Conservation (phyloP, 1,140 invertebrate species). For the Portunus trituberculatus region DNA sequence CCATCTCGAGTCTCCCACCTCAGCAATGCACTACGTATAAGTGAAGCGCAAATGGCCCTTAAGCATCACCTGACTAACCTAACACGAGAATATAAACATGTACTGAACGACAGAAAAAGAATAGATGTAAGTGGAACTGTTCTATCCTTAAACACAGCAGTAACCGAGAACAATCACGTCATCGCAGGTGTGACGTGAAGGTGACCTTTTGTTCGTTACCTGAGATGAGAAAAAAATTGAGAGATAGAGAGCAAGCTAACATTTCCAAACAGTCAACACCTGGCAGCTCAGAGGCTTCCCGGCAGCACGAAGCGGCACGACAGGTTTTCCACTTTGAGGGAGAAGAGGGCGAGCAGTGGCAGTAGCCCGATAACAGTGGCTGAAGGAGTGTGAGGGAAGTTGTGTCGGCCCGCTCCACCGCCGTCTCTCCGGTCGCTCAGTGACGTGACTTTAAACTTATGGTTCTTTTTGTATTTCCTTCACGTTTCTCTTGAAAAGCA, state of each 20-base stretch:
- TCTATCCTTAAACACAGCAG: not conserved
- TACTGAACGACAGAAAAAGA: not conserved
- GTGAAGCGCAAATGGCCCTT: not conserved
- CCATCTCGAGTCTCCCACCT: not conserved
- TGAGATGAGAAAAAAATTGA: not conserved
- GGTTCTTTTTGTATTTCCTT: not conserved
- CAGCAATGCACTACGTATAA: not conserved
- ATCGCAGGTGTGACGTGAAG: not conserved
- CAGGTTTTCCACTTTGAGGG: slow-evolving; percentile 5
- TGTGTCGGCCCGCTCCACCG: not conserved
- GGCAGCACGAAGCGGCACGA: slow-evolving; percentile 1
- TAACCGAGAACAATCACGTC: not conserved
- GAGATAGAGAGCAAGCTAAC: not conserved
- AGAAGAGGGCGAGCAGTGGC: not conserved
- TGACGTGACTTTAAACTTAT: not conserved
- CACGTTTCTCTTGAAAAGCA: not conserved
- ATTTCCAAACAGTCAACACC: not conserved
- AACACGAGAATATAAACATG: not conserved
- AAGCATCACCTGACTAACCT: not conserved
- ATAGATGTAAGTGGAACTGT: not conserved
- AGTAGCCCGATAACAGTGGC: slow-evolving; percentile 17
- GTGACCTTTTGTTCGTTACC: not conserved
- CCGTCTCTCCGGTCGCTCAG: not conserved
- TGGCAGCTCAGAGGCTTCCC: slow-evolving; percentile 17
- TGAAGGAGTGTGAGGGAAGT: not conserved